phyloP scores from a whole-genome alignment of 2,888 invertebrate genomes.

The Phyllotreta cruciferae region DNA sequence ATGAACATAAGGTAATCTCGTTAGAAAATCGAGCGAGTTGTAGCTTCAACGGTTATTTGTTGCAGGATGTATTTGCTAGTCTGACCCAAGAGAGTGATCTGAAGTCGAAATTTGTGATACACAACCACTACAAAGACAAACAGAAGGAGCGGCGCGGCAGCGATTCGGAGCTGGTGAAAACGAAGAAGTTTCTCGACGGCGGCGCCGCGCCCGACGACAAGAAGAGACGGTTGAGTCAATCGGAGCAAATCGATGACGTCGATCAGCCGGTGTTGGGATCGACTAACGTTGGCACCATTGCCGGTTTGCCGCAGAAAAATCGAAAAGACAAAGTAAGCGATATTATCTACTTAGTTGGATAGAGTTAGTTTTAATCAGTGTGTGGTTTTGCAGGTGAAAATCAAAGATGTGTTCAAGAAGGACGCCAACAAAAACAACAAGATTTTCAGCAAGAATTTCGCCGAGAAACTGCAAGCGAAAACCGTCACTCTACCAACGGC shows the following conservation, averaged over 20 bases:
- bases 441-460: constrained; percentile 64
- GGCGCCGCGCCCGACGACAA: constrained; percentile 72
- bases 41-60: too few species aligned
- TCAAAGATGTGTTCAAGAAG: constrained; percentile 57
- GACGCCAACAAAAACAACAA: constrained; percentile 61
- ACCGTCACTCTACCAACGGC: constrained; percentile 57
- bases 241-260: constrained; percentile 51
- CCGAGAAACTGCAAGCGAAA: constrained; percentile 57
- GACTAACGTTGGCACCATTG: constrained; percentile 73
- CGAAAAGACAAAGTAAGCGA: constrained; percentile 51
- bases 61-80: constrained; percentile 43
- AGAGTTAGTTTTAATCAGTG: too few species aligned
- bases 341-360: background rate
- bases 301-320: constrained; percentile 59
- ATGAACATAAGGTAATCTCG: constrained; percentile 47
- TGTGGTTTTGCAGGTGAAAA: constrained; percentile 44
- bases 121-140: constrained; percentile 51
- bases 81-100: constrained; percentile 44
- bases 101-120: constrained; percentile 53
- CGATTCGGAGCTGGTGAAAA: constrained; percentile 60
- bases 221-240: constrained; percentile 69
- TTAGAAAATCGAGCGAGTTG: too few species aligned
- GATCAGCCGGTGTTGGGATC: constrained; percentile 65
- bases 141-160: constrained; percentile 64
- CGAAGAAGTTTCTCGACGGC: constrained; percentile 61